Conservation (phyloP, 2,113 vertebrate genomes). For the Atherinomorus stipes region DNA sequence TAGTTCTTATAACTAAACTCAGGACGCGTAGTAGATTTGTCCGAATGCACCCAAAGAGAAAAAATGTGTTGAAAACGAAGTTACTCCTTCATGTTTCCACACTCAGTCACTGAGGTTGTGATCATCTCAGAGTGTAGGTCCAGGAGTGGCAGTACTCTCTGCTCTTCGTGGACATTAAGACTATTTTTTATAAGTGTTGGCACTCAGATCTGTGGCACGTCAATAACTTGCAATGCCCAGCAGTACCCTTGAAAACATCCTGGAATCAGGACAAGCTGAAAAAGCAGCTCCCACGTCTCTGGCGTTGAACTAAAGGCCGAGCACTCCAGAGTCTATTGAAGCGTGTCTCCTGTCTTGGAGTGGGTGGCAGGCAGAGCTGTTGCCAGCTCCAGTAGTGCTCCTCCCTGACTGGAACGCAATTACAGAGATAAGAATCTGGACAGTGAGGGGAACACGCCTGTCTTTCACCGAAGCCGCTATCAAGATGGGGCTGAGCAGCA, state of each 20-base stretch:
- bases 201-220: slow-evolving; percentile 12
- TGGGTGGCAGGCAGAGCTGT: slow-evolving; percentile 44
- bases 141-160: too few relatives aligned
- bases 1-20: too few relatives aligned
- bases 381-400: slow-evolving; percentile 34
- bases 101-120: too few relatives aligned
- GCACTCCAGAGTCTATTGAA: slow-evolving; percentile 41
- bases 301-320: slow-evolving; percentile 41
- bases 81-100: too few relatives aligned
- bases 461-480: slow-evolving; percentile 60
- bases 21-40: too few relatives aligned
- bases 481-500: slow-evolving; percentile 59
- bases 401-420: slow-evolving; percentile 72
- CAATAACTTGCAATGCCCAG: background rate
- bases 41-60: too few relatives aligned
- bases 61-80: too few relatives aligned
- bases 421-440: slow-evolving; percentile 75
- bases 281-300: slow-evolving; percentile 35
- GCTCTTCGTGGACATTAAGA: background rate
- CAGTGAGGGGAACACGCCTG: slow-evolving; percentile 64
- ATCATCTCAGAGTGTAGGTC: too few relatives aligned
- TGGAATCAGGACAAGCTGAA: slow-evolving; percentile 34
- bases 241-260: background rate
- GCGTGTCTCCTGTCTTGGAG: slow-evolving; percentile 52
- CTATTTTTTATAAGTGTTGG: background rate